These are phyloP conservation scores for Telmatochromis bifrenatus DNA, from an alignment of 2,113 vertebrate species.

Conservation along the genomic window DNA sequence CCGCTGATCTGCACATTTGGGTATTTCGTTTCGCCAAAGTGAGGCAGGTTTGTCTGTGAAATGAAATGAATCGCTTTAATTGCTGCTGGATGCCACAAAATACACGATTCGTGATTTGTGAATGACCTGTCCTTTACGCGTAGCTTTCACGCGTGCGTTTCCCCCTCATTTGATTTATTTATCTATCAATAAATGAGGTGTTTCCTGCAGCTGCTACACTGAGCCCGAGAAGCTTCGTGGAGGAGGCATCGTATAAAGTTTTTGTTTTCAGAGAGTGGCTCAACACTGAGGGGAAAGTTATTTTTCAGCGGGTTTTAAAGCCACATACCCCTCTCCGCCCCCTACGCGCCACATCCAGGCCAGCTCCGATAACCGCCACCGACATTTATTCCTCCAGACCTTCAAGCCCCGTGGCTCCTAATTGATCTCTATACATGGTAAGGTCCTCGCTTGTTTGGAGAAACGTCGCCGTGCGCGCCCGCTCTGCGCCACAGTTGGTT, in stretches of 20 bases:
- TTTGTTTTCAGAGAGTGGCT: not conserved
- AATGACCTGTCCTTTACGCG: slow-evolving; percentile 20
- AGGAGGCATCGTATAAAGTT: not conserved
- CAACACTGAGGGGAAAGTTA: not conserved
- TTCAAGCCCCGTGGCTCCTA: not conserved
- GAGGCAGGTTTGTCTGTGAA: not conserved
- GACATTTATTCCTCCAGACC: not conserved
- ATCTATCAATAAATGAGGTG: not conserved
- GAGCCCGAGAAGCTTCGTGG: not conserved
- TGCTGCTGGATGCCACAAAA: not conserved
- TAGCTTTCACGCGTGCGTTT: not conserved
- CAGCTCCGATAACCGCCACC: not conserved
- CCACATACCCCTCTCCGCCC: not conserved
- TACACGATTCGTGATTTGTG: not conserved
- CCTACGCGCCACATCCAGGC: slow-evolving; percentile 27
- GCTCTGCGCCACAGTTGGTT: slow-evolving; percentile 25
- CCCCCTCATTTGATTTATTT: not conserved
- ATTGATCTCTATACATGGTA: slow-evolving; percentile 32
- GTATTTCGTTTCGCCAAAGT: not conserved
- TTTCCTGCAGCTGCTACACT: not conserved
- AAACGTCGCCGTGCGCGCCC: slow-evolving; percentile 2
- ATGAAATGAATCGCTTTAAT: not conserved
- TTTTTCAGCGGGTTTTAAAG: not conserved
- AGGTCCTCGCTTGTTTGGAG: slow-evolving; percentile 28
- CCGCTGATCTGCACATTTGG: not conserved